Evolutionary conservation across 2,113 vertebrate genomes (phyloP).

Genomic region (Anarhynchus alexandrinus): DNA sequence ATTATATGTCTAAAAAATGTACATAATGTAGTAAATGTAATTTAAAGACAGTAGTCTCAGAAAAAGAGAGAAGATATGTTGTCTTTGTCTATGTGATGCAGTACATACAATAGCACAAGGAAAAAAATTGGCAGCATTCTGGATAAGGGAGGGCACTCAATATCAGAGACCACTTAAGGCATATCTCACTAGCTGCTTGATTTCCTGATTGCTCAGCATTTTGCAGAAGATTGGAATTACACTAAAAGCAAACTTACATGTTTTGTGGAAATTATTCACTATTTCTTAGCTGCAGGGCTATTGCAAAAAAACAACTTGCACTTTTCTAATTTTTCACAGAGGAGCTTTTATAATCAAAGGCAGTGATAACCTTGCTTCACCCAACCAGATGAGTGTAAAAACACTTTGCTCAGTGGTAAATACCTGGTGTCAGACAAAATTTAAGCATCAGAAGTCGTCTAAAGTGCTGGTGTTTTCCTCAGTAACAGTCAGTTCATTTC

Average conservation of each 20-base stretch:
- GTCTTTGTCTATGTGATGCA: background rate
- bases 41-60: background rate
- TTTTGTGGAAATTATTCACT: conserved; percentile 19
- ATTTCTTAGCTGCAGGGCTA: background rate
- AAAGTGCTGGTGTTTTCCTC: background rate
- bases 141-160: background rate
- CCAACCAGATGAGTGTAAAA: background rate
- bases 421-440: background rate
- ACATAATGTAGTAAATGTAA: background rate
- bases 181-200: conserved; percentile 9
- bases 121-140: background rate
- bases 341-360: background rate
- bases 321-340: background rate
- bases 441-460: background rate
- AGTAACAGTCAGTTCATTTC: background rate
- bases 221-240: conserved; percentile 16
- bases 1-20: background rate
- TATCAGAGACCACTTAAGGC: background rate
- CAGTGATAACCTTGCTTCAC: background rate
- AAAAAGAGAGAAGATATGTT: background rate
- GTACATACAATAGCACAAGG: background rate
- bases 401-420: background rate
- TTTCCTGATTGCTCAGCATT: conserved; percentile 47
- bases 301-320: background rate
- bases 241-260: background rate